Evolutionary conservation across 2,797 vertebrate genomes (phyloP).

Genomic region (Ibycter americanus): DNA sequence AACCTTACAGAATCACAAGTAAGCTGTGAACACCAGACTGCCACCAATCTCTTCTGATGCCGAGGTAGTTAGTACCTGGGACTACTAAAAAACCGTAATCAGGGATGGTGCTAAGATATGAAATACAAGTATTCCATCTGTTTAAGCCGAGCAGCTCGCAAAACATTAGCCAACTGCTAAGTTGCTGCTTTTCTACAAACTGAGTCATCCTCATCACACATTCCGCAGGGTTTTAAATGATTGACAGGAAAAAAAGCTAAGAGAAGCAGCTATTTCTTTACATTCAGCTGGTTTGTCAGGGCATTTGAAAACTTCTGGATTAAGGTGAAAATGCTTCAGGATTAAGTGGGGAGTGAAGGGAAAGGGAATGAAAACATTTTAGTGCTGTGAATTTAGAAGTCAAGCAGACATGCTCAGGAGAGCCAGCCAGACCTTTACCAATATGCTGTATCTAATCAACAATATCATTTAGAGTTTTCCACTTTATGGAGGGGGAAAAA

Average conservation of each 20-base stretch:
- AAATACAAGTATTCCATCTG: constrained; percentile 48
- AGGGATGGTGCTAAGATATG: not conserved
- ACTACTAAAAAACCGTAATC: constrained; percentile 37
- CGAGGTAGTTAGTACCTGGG: constrained; percentile 43
- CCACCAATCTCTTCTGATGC: constrained; percentile 12
- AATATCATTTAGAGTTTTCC: constrained; percentile 48
- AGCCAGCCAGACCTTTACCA: constrained; percentile 48
- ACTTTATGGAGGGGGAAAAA: constrained; percentile 43
- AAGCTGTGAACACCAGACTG: constrained; percentile 47
- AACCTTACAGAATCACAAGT: constrained; percentile 61
- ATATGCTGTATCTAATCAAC: constrained; percentile 49
- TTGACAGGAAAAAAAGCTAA: constrained; percentile 63
- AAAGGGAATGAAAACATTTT: constrained; percentile 60
- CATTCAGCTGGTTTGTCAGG: constrained; percentile 67
- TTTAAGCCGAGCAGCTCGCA: constrained; percentile 49
- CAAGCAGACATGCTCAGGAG: constrained; percentile 44
- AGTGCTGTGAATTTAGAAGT: constrained; percentile 59
- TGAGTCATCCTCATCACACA: constrained; percentile 62
- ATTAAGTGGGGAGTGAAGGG: constrained; percentile 62
- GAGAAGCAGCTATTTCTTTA: constrained; percentile 65
- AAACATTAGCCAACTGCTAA: constrained; percentile 60
- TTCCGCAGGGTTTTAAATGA: constrained; percentile 57
- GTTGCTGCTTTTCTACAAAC: constrained; percentile 53
- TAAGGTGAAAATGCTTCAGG: constrained; percentile 71
- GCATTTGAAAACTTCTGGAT: constrained; percentile 70